Evolutionary conservation across 2,113 vertebrate genomes (phyloP).

Genomic region (Dromiciops gliroides): DNA sequence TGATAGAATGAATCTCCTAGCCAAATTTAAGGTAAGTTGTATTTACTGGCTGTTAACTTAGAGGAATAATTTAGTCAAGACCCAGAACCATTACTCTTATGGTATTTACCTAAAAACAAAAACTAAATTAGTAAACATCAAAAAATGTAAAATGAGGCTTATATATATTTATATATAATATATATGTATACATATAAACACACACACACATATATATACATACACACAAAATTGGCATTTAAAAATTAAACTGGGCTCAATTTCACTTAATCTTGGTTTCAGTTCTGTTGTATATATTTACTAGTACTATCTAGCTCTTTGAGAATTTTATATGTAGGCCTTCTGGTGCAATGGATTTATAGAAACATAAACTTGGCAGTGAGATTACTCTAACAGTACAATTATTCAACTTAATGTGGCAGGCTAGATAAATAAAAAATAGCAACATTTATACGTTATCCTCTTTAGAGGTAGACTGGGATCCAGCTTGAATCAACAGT

Average conservation of each 20-base stretch:
- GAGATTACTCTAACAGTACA: neutral
- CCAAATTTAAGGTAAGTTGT: neutral
- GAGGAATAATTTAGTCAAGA: neutral
- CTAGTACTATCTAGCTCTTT: neutral
- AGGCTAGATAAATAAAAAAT: slow-evolving; percentile 7
- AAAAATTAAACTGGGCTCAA: neutral
- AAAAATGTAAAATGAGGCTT: neutral
- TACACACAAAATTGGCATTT: neutral
- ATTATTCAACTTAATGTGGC: neutral
- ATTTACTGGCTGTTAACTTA: too few relatives aligned
- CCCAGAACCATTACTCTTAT: neutral
- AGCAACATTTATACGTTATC: neutral
- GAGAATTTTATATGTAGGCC: neutral
- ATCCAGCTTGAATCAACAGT: neutral
- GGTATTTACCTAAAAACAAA: neutral
- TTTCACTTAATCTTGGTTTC: neutral
- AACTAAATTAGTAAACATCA: neutral
- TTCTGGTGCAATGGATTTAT: neutral
- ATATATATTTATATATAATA: too few relatives aligned
- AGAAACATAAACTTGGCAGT: neutral
- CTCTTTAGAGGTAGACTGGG: neutral
- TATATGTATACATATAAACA: too few relatives aligned
- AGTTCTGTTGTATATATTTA: neutral
- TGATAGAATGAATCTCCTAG: neutral
- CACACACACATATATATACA: too few relatives aligned